Evolutionary conservation across 2,113 vertebrate species (phyloP).

Genomic region (Oncorhynchus kisutch): DNA sequence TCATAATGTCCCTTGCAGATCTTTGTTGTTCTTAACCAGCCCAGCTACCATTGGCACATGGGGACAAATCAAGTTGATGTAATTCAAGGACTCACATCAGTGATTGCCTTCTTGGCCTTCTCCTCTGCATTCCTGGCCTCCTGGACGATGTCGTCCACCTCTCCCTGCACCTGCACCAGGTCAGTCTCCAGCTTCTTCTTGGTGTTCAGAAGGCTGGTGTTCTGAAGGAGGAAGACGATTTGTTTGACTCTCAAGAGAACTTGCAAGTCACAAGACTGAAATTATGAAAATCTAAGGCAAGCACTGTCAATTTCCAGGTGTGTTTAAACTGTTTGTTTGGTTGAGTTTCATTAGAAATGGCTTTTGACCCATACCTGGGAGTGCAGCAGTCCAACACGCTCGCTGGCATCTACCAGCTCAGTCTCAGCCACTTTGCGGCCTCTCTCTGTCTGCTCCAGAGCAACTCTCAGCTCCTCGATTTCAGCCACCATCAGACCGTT

Average conservation of each 20-base stretch:
- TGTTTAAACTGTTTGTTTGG: background rate
- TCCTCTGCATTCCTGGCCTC: conserved; percentile 83
- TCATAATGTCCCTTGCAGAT: no score
- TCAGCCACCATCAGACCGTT: conserved; percentile 76
- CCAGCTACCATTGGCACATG: no score
- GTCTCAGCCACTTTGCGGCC: conserved; percentile 78
- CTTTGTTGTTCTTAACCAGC: no score
- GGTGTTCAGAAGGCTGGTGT: conserved; percentile 63
- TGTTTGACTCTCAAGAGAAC: no score
- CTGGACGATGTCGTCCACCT: conserved; percentile 64
- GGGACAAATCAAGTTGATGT: no score
- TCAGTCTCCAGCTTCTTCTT: conserved; percentile 69
- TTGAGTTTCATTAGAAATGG: background rate
- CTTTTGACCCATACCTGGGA: conserved; percentile 63
- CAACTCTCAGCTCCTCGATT: conserved; percentile 75
- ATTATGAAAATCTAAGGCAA: background rate
- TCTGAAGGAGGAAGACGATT: conserved; percentile 24
- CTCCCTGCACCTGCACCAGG: conserved; percentile 63
- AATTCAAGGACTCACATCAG: conserved; percentile 68
- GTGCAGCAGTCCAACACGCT: conserved; percentile 72
- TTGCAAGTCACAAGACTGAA: no score
- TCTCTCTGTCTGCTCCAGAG: conserved; percentile 78
- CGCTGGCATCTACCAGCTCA: conserved; percentile 75
- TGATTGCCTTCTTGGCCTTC: conserved; percentile 94
- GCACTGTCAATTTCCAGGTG: fast-evolving